Conservation (phyloP, 2,797 vertebrate genomes). For the Rhinophrynus dorsalis region DNA sequence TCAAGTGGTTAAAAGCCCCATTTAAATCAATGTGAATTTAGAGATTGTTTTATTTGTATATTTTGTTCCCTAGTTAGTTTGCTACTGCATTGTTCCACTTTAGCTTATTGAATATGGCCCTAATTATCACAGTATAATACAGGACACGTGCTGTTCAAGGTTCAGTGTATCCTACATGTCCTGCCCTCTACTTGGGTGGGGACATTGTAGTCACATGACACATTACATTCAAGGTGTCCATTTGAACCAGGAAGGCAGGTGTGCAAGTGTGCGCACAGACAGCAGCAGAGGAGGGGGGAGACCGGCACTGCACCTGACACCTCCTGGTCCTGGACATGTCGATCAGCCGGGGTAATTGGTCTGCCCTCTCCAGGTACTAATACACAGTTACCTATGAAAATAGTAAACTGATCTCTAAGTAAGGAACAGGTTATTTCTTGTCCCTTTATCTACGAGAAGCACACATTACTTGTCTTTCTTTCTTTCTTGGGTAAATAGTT, state of each 20-base stretch:
- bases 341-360: slow-evolving; percentile 84
- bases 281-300: background rate
- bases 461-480: too few relatives aligned
- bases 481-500: too few relatives aligned
- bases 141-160: slow-evolving; percentile 15
- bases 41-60: too few relatives aligned
- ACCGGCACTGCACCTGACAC: background rate
- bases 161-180: background rate
- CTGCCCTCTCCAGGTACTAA: slow-evolving; percentile 86
- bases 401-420: too few relatives aligned
- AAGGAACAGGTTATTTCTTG: too few relatives aligned
- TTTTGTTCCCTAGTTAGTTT: too few relatives aligned
- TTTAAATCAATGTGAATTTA: too few relatives aligned
- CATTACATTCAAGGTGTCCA: slow-evolving; percentile 27
- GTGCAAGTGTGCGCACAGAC: background rate
- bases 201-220: slow-evolving; percentile 15
- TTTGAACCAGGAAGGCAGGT: slow-evolving; percentile 40
- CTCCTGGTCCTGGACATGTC: slow-evolving; percentile 69
- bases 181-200: slow-evolving; percentile 18
- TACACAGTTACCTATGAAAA: too few relatives aligned
- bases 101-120: too few relatives aligned
- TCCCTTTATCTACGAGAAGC: too few relatives aligned
- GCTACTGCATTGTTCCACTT: too few relatives aligned
- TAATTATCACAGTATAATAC: background rate
- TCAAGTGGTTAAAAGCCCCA: too few relatives aligned